These are phyloP conservation scores for Habropoda laboriosa DNA, from an alignment of 1,140 invertebrate species.

Conservation along the genomic window DNA sequence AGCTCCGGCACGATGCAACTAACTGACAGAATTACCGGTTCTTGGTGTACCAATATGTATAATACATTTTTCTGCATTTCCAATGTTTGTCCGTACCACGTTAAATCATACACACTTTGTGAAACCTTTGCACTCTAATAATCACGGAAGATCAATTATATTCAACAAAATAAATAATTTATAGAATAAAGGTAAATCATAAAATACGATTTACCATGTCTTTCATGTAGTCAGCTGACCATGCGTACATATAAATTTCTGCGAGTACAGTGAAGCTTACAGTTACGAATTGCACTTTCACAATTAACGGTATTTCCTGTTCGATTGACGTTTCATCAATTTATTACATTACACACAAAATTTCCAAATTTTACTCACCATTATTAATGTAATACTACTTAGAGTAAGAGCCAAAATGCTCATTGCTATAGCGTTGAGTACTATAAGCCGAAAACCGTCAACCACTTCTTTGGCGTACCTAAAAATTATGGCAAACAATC, in stretches of 20 bases:
- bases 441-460: neutral
- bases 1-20: constrained; percentile 57
- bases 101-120: constrained; percentile 14
- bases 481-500: too few species aligned
- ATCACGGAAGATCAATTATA: neutral
- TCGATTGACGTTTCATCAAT: neutral
- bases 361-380: constrained; percentile 35
- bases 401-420: neutral
- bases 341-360: neutral
- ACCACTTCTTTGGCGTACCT: constrained; percentile 1
- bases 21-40: constrained; percentile 57
- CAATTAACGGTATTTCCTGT: constrained; percentile 30
- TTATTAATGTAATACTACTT: neutral
- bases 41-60: constrained; percentile 40
- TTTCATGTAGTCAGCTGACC: constrained; percentile 49
- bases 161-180: neutral
- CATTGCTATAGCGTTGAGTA: neutral
- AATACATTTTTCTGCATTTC: constrained; percentile 13
- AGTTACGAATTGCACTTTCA: constrained; percentile 50
- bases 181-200: too few species aligned
- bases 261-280: constrained; percentile 27
- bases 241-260: constrained; percentile 52
- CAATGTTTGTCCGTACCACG: constrained; percentile 19
- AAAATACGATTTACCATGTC: constrained; percentile 30
- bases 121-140: constrained; percentile 6